Evolutionary conservation across 92 coral and sea anemone genomes (phyloP).

Genomic region (Palythoa caribaeorum): DNA sequence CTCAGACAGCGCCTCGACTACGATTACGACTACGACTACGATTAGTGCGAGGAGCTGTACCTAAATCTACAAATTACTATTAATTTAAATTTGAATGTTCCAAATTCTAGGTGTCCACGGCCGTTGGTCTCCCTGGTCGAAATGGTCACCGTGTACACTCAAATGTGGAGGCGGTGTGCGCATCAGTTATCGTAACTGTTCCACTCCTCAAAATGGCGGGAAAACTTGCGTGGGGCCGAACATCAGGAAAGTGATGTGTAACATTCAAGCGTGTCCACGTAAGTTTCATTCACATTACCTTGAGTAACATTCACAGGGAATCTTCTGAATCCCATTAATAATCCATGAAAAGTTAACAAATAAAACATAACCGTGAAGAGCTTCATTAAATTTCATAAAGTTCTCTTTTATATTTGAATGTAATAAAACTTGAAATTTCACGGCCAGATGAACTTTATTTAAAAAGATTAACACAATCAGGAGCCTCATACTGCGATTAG

Average conservation of each 20-base stretch:
- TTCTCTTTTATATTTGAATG: too few relatives aligned
- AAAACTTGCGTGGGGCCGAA: not conserved
- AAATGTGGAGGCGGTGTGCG: conserved; percentile 27
- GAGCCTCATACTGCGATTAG: too few relatives aligned
- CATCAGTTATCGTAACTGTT: conserved; percentile 14
- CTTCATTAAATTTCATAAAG: too few relatives aligned
- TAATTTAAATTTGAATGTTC: too few relatives aligned
- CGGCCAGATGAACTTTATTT: too few relatives aligned
- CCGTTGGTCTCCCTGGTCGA: not conserved
- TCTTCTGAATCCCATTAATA: too few relatives aligned
- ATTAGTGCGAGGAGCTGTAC: not conserved
- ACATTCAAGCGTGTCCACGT: conserved; percentile 14
- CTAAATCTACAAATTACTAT: not conserved
- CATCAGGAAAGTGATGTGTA: not conserved
- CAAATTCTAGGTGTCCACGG: conserved; percentile 22
- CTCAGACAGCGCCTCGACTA: too few relatives aligned
- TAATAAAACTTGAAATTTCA: too few relatives aligned
- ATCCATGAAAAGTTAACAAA: too few relatives aligned
- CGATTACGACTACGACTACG: too few relatives aligned
- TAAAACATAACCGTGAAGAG: too few relatives aligned
- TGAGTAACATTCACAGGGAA: not conserved
- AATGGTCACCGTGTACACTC: conserved; percentile 7
- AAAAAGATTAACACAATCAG: too few relatives aligned
- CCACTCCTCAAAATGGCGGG: conserved; percentile 29
- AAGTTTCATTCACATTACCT: not conserved